phyloP scores from a whole-genome alignment of 2,888 invertebrate species.

The Limenitis camilla region DNA sequence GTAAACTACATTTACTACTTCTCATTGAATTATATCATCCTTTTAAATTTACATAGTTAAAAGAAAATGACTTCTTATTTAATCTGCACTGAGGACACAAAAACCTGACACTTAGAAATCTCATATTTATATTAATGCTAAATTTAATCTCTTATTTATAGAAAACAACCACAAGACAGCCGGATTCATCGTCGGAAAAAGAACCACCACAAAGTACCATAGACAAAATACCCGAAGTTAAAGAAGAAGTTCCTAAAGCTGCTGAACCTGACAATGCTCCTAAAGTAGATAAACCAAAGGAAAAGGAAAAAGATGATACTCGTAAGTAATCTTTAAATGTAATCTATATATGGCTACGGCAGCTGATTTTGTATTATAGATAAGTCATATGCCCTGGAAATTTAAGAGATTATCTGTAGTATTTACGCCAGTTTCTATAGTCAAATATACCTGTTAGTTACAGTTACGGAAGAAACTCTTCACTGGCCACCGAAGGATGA shows the following conservation, averaged over 20 bases:
- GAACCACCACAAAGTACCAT: constrained; percentile 47
- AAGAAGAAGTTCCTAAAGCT: constrained; percentile 47
- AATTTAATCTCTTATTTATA: constrained; percentile 27
- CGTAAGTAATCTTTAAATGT: constrained; percentile 32
- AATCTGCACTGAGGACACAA: background rate
- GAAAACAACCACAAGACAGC: constrained; percentile 63
- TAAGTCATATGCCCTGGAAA: no score
- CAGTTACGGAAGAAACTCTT: constrained; percentile 54
- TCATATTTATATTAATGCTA: background rate
- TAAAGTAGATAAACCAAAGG: constrained; percentile 56
- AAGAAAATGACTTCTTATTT: background rate
- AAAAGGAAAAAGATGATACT: constrained; percentile 43
- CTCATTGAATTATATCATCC: no score
- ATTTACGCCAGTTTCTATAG: no score
- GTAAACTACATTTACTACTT: background rate
- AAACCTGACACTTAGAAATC: background rate
- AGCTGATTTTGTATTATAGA: no score
- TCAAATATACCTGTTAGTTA: constrained; percentile 34
- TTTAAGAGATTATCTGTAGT: background rate
- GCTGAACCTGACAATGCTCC: constrained; percentile 42
- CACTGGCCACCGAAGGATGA: constrained; percentile 63
- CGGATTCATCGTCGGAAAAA: constrained; percentile 60
- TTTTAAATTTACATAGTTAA: no score
- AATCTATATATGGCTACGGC: no score
- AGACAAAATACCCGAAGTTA: constrained; percentile 50